phyloP scores from a whole-genome alignment of 1,140 invertebrate species.

The Ericerus pela region DNA sequence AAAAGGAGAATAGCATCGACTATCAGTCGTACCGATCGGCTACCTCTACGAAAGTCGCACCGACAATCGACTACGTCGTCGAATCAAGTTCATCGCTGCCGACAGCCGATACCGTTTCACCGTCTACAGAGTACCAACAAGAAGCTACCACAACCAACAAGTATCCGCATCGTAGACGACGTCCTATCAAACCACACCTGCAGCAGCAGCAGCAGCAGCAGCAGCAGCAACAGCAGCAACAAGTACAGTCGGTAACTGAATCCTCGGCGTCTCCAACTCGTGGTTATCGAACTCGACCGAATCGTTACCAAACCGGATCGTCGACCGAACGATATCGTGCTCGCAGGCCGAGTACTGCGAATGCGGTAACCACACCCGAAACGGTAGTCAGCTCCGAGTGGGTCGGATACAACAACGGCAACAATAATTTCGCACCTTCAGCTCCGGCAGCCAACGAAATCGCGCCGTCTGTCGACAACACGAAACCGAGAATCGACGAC shows the following conservation, averaged over 20 bases:
- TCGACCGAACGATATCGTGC: conserved; percentile 20
- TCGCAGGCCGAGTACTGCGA: conserved; percentile 19
- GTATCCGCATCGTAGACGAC: conserved; percentile 4
- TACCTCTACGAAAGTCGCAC: neutral
- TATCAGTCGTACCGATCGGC: neutral
- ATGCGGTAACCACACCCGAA: conserved; percentile 18
- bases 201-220: conserved; percentile 13
- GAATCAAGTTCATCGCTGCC: no score
- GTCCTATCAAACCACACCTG: conserved; percentile 18
- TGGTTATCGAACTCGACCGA: conserved; percentile 11
- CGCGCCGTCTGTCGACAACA: conserved; percentile 34
- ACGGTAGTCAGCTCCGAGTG: neutral
- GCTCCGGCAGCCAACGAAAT: conserved; percentile 18
- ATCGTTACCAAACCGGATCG: conserved; percentile 9
- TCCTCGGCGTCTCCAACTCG: neutral
- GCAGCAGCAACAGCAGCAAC: conserved; percentile 6
- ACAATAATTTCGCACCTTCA: conserved; percentile 19
- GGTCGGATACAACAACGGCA: conserved; percentile 5
- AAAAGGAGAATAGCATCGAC: neutral
- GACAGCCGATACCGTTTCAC: neutral
- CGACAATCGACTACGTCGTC: no score
- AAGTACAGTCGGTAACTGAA: neutral
- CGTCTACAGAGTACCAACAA: neutral
- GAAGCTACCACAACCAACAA: neutral
- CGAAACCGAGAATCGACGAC: conserved; percentile 38